phyloP scores from a whole-genome alignment of 2,113 vertebrate species.

The Seriola rivoliana region DNA sequence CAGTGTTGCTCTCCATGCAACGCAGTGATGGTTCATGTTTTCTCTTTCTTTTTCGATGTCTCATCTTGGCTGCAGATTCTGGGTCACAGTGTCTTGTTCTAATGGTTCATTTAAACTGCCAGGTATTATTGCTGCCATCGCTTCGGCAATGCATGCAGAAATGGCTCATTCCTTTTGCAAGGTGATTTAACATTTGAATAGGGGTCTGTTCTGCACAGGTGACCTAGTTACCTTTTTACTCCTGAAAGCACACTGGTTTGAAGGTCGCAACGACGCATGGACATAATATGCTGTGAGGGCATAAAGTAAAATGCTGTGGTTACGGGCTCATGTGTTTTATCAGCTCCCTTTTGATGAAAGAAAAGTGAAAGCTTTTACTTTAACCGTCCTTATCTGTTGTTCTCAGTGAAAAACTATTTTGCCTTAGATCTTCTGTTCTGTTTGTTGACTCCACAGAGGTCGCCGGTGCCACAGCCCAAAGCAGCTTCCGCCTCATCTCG shows the following conservation, averaged over 20 bases:
- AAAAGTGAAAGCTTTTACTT: conserved; percentile 41
- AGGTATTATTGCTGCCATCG: conserved; percentile 47
- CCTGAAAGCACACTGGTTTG: conserved; percentile 55
- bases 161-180: conserved; percentile 58
- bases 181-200: conserved; percentile 72
- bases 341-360: conserved; percentile 38
- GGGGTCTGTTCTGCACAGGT: conserved; percentile 64
- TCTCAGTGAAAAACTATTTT: conserved; percentile 39
- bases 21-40: neutral
- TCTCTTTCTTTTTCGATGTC: conserved; percentile 13
- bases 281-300: conserved; percentile 54
- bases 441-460: conserved; percentile 49
- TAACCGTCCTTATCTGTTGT: conserved; percentile 37
- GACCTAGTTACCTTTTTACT: conserved; percentile 71
- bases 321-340: conserved; percentile 47
- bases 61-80: conserved; percentile 47
- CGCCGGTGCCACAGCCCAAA: conserved; percentile 33
- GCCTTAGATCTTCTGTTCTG: conserved; percentile 30
- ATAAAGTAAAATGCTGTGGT: conserved; percentile 37
- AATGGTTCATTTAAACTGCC: conserved; percentile 49
- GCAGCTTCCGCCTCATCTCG: conserved; percentile 40
- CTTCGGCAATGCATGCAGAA: conserved; percentile 54
- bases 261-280: conserved; percentile 56
- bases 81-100: conserved; percentile 49
- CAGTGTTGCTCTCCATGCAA: neutral